phyloP scores from a whole-genome alignment of 2,797 vertebrate species.

The Gymnoscopelus braueri region DNA sequence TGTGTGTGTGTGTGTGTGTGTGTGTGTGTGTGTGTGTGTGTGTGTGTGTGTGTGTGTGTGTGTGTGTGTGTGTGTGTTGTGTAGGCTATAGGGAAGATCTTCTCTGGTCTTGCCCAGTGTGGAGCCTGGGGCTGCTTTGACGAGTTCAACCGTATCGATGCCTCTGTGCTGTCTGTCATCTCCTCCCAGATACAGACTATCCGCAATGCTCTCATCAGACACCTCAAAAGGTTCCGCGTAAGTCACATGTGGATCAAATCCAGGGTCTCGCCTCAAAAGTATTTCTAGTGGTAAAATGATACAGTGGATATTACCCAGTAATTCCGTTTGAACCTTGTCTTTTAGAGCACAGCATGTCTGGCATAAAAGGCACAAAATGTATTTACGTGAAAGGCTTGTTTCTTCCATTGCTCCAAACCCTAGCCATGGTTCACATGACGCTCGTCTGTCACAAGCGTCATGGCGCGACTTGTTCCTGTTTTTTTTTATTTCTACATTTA shows the following conservation, averaged over 20 bases:
- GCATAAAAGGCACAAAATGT: too few relatives aligned
- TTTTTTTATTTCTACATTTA: too few relatives aligned
- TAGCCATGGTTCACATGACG: too few relatives aligned
- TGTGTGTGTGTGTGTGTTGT: background rate
- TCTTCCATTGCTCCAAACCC: too few relatives aligned
- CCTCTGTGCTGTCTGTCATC: constrained; percentile 97
- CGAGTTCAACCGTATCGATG: constrained; percentile 97
- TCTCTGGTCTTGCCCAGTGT: constrained; percentile 95
- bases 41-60: too few relatives aligned
- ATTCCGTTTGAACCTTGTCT: background rate
- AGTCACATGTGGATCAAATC: constrained; percentile 33
- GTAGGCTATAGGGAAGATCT: constrained; percentile 95
- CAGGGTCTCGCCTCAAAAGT: background rate
- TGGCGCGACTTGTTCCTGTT: too few relatives aligned
- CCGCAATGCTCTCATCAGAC: constrained; percentile 90
- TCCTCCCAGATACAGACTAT: constrained; percentile 98
- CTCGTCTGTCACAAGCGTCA: too few relatives aligned
- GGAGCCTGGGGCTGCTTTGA: constrained; percentile 99
- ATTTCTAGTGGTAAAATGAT: background rate
- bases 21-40: too few relatives aligned
- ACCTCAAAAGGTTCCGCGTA: constrained; percentile 89
- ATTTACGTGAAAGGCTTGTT: too few relatives aligned
- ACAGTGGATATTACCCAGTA: background rate
- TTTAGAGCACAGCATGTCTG: background rate
- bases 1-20: too few relatives aligned